Percentiles rank a stretch among this genome's conserved stretches.
Conservation (phyloP, 2,888 invertebrate genomes). For the Hydrotaea cyrtoneurina region DNA sequence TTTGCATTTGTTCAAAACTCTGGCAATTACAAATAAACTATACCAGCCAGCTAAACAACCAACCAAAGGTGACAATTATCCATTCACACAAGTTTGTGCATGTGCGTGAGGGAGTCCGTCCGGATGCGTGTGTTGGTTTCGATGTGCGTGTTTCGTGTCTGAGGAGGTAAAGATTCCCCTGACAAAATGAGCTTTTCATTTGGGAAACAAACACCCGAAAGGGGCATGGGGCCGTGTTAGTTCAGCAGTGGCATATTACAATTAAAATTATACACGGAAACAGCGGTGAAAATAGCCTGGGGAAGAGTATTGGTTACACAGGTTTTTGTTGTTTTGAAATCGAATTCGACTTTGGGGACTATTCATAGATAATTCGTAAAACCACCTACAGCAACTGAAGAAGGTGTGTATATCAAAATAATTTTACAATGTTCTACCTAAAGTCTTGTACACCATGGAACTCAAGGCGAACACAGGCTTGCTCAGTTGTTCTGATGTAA, state of each 20-base stretch:
- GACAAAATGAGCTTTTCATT: conserved; percentile 5
- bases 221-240: not conserved
- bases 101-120: conserved; percentile 14
- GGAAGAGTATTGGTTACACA: no score
- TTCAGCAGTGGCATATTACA: not conserved
- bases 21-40: conserved; percentile 48
- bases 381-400: no score
- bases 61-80: conserved; percentile 54
- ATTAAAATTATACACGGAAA: not conserved
- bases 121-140: conserved; percentile 18
- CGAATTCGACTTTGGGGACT: no score
- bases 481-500: no score
- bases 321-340: not conserved
- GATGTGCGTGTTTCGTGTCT: conserved; percentile 19
- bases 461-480: no score
- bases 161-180: not conserved
- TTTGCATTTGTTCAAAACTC: conserved; percentile 1
- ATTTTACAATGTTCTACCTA: no score
- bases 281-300: no score
- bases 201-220: not conserved
- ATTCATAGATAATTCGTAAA: no score
- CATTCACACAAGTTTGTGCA: not conserved
- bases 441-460: no score
- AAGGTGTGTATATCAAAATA: no score
- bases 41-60: not conserved